Evolutionary conservation across 2,888 invertebrate genomes (phyloP).

Genomic region (Exocentrus adspersus): DNA sequence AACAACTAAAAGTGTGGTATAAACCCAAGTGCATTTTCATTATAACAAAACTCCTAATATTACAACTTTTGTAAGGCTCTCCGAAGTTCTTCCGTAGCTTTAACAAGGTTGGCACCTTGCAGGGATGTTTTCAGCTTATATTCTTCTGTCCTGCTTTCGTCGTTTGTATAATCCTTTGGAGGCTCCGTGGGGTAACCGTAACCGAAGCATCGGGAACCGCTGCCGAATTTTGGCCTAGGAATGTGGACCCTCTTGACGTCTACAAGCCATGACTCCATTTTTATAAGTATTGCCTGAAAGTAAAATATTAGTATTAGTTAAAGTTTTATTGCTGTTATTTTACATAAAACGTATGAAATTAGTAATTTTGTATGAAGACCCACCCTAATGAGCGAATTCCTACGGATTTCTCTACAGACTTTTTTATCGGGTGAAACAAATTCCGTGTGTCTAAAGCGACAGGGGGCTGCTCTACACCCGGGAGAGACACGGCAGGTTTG

Average conservation of each 20-base stretch:
- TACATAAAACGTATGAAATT: no score
- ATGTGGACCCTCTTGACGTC: constrained; percentile 86
- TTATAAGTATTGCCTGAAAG: not conserved
- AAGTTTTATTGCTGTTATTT: no score
- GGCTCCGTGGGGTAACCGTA: constrained; percentile 75
- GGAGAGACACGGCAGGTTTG: no score
- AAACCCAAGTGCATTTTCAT: constrained; percentile 16
- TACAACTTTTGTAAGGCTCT: constrained; percentile 81
- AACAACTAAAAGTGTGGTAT: no score
- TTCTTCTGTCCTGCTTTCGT: constrained; percentile 67
- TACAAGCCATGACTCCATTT: constrained; percentile 86
- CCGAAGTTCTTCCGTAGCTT: constrained; percentile 80
- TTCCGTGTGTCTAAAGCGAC: no score
- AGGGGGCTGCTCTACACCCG: no score
- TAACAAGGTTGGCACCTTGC: constrained; percentile 66
- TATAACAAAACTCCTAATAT: constrained; percentile 45
- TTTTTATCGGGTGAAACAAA: no score
- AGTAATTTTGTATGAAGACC: no score
- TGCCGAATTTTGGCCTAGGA: constrained; percentile 84
- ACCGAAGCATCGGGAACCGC: constrained; percentile 65
- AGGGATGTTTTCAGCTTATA: constrained; percentile 64
- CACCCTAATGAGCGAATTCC: no score
- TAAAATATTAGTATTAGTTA: not conserved
- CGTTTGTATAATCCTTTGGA: constrained; percentile 79
- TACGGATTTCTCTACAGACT: no score